These are phyloP conservation scores for Drosophila bunnanda DNA, from an alignment of 2,888 invertebrate genomes.

Conservation along the genomic window DNA sequence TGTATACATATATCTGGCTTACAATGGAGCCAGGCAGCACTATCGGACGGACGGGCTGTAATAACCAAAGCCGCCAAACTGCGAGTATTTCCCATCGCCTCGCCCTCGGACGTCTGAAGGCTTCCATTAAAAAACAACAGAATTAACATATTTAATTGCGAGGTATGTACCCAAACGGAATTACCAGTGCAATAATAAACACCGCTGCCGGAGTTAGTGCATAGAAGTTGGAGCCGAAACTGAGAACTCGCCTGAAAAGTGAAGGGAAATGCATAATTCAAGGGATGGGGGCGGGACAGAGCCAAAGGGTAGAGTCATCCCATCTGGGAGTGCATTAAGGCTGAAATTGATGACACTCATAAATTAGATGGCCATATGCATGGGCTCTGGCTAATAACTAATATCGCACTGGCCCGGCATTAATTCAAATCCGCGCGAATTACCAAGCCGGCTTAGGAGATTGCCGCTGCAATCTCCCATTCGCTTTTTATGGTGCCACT, in stretches of 20 bases:
- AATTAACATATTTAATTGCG: constrained; percentile 68
- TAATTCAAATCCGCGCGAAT: constrained; percentile 39
- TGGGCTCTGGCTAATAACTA: constrained; percentile 44
- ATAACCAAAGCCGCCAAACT: constrained; percentile 30
- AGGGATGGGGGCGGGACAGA: background rate
- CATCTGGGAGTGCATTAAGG: constrained; percentile 18
- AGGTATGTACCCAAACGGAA: constrained; percentile 50
- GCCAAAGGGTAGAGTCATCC: constrained; percentile 12
- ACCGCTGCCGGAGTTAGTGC: constrained; percentile 1
- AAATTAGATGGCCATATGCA: constrained; percentile 48
- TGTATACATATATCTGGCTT: background rate
- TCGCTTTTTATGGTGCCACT: constrained; percentile 27
- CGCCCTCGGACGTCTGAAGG: constrained; percentile 63
- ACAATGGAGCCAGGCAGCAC: constrained; percentile 23
- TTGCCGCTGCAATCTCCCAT: constrained; percentile 18
- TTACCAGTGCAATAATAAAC: constrained; percentile 53
- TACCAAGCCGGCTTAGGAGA: constrained; percentile 47
- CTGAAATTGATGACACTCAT: constrained; percentile 73
- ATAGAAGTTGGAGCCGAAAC: constrained; percentile 42
- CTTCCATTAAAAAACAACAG: constrained; percentile 55
- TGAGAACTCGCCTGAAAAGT: constrained; percentile 24
- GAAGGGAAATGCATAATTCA: constrained; percentile 21
- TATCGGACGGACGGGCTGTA: constrained; percentile 9
- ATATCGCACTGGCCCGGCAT: constrained; percentile 33
- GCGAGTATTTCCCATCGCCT: constrained; percentile 54